Conservation (phyloP, 1,140 invertebrate species). For the Idris sp. region DNA sequence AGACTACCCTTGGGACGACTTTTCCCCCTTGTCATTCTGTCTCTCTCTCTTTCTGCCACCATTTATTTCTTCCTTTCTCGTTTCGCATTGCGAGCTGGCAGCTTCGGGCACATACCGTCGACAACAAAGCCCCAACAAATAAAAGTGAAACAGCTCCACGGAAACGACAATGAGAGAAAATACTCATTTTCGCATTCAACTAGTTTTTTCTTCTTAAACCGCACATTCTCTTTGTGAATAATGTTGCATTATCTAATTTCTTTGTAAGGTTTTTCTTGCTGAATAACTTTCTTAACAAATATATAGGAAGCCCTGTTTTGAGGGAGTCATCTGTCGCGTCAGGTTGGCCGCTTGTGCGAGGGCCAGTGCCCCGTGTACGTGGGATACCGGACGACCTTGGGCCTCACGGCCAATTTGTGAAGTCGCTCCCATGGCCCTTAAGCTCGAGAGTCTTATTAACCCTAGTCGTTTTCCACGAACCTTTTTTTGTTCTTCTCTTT, state of each 20-base stretch:
- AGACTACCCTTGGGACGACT: slow-evolving; percentile 55
- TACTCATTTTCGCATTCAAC: slow-evolving; percentile 52
- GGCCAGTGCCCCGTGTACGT: slow-evolving; percentile 75
- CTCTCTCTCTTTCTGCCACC: slow-evolving; percentile 2
- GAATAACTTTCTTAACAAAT: no score
- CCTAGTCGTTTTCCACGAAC: slow-evolving; percentile 39
- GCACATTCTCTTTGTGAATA: slow-evolving; percentile 42
- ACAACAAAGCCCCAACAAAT: slow-evolving; percentile 52
- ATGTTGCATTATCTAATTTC: slow-evolving; percentile 41
- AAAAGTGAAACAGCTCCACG: slow-evolving; percentile 53
- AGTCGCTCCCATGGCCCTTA: slow-evolving; percentile 68
- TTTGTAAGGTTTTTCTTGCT: no score
- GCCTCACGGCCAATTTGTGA: slow-evolving; percentile 77
- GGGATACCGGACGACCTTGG: slow-evolving; percentile 76
- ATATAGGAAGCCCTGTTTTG: no score
- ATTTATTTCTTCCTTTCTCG: slow-evolving; percentile 6
- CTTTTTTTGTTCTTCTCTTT: slow-evolving; percentile 7
- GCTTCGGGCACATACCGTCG: slow-evolving; percentile 34
- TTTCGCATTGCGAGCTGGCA: slow-evolving; percentile 6
- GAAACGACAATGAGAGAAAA: slow-evolving; percentile 58
- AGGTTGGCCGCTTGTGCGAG: slow-evolving; percentile 61
- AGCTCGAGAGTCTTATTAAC: slow-evolving; percentile 63
- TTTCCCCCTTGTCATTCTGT: slow-evolving; percentile 15
- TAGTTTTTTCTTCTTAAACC: no score
- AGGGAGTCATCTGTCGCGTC: slow-evolving; percentile 42